Base-by-base conservation (phyloP, 1,140 invertebrate genomes). In the Acromyrmex heyeri region DNA sequence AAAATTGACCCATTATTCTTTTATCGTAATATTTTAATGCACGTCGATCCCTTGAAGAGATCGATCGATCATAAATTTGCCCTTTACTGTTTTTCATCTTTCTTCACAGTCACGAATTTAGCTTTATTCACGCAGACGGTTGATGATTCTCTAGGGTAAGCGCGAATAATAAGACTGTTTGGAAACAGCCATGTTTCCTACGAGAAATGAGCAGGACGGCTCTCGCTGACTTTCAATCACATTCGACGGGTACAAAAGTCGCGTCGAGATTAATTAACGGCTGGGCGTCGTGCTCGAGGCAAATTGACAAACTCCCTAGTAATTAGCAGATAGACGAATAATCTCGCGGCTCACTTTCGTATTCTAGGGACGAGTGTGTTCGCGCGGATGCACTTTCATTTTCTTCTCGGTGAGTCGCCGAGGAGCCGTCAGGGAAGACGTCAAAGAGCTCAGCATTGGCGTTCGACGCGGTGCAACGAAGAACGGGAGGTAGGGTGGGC, bases 371-470 rank as follows among this genome's bases (percentile, higher is more conserved):
- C 6, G 3, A 16, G 53, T 8, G 55, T 24, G 34, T 59, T 18
- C 50, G 21, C 21, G 30, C 65, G 48, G 38, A 50, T 79, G 67
- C 75, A 75, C 86, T 87, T 88, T 88, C 86, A 65, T 87, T 88
- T 87, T 88, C 86, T 64, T 34, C 57, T 24, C 65, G 48, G 27
- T 44, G 78, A 69, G 30, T 14, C 30, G 50, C 77, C 61, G 24
- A 6, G 55, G 18, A 18, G 16, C 38, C 55, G 73, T 53, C 55
- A 55, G 75, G 38, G 38, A 77, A 16, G 38, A 77, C 21, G 72
- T 85, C 87, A 76, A 77, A 85, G 78, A 38, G 69, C 27, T 69
- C 18, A 10, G 57, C 10, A 70, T 81, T 53, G 34, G 10, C 30
- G 65, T 81, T 78, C 55, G 59, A 48, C 16, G 24, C 34, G 53